A percentile compares a stretch with the other conserved stretches of the same genome.
These are phyloP conservation scores for Seriola quinqueradiata DNA, from an alignment of 2,113 vertebrate species.

Conservation along the genomic window DNA sequence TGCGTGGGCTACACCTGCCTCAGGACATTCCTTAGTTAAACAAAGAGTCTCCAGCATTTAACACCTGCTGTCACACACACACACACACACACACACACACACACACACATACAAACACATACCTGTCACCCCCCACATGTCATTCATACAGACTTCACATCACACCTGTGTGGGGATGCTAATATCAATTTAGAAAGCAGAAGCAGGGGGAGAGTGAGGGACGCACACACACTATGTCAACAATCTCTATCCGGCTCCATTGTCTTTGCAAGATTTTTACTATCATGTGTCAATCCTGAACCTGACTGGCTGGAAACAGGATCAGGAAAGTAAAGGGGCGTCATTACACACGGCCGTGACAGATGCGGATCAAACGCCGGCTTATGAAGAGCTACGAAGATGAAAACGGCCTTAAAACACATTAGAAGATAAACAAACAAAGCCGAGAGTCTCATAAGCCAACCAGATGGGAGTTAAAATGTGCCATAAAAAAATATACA, in stretches of 20 bases:
- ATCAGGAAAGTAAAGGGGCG: constrained; percentile 27
- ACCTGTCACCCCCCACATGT: constrained; percentile 32
- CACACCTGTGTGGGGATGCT: constrained; percentile 59
- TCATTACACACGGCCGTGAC: constrained; percentile 12
- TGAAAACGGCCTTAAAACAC: constrained; percentile 70
- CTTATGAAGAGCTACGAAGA: constrained; percentile 52
- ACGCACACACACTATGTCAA: constrained; percentile 12
- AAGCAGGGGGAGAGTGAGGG: constrained; percentile 3
- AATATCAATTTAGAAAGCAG: constrained; percentile 37
- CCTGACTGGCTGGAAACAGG: constrained; percentile 34
- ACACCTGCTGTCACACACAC: constrained; percentile 73
- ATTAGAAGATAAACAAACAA: constrained; percentile 78
- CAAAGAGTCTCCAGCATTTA: constrained; percentile 59
- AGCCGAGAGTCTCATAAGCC: constrained; percentile 66
- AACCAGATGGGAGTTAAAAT: constrained; percentile 76
- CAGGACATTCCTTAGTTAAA: constrained; percentile 51
- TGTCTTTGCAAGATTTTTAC: constrained; percentile 25
- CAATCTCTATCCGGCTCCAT: neutral
- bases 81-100: constrained; percentile 37
- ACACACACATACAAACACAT: constrained; percentile 36
- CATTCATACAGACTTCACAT: constrained; percentile 11
- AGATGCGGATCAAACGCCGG: constrained; percentile 60
- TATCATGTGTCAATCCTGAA: constrained; percentile 30
- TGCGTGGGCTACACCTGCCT: constrained; percentile 48
- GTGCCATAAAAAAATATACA: constrained; percentile 63